A percentile compares a stretch with the other conserved stretches of the same genome.
These are phyloP conservation scores for Oenanthe melanoleuca DNA, from an alignment of 2,113 vertebrate genomes.

Conservation along the genomic window DNA sequence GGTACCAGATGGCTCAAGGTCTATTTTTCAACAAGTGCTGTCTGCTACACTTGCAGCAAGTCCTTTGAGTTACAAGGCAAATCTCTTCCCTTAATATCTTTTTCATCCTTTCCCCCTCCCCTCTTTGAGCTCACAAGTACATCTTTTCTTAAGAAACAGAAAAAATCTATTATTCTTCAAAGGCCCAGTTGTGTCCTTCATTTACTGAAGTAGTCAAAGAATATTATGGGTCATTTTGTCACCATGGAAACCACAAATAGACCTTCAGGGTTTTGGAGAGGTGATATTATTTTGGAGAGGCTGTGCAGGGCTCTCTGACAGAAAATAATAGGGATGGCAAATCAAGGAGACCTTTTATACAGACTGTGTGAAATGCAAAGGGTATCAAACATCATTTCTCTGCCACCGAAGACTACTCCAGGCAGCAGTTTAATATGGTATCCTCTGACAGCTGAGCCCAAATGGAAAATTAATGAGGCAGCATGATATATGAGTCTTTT, in stretches of 20 bases:
- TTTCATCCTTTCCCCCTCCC: neutral
- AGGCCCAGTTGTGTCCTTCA: slow-evolving; percentile 54
- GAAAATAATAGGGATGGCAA: slow-evolving; percentile 69
- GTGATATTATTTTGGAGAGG: slow-evolving; percentile 69
- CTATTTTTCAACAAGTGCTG: slow-evolving; percentile 69
- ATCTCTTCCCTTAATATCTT: slow-evolving; percentile 59
- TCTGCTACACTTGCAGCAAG: slow-evolving; percentile 55
- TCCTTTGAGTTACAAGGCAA: slow-evolving; percentile 55
- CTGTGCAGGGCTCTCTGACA: slow-evolving; percentile 29
- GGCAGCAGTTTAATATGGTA: slow-evolving; percentile 63
- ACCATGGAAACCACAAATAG: slow-evolving; percentile 68
- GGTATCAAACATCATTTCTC: slow-evolving; percentile 61
- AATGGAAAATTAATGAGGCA: slow-evolving; percentile 71
- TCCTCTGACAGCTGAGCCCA: slow-evolving; percentile 68
- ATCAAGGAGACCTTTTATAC: slow-evolving; percentile 70
- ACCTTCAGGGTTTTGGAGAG: slow-evolving; percentile 67
- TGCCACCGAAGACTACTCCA: slow-evolving; percentile 57
- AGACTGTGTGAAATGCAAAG: slow-evolving; percentile 56
- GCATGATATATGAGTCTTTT: slow-evolving; percentile 67
- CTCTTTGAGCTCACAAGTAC: slow-evolving; percentile 34
- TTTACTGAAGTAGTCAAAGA: slow-evolving; percentile 64
- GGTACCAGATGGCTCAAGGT: slow-evolving; percentile 62
- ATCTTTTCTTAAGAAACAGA: slow-evolving; percentile 50
- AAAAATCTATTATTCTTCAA: slow-evolving; percentile 54
- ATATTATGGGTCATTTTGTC: slow-evolving; percentile 70